Base-by-base conservation (phyloP, 2,888 invertebrate genomes). In the Coenonympha glycerion region DNA sequence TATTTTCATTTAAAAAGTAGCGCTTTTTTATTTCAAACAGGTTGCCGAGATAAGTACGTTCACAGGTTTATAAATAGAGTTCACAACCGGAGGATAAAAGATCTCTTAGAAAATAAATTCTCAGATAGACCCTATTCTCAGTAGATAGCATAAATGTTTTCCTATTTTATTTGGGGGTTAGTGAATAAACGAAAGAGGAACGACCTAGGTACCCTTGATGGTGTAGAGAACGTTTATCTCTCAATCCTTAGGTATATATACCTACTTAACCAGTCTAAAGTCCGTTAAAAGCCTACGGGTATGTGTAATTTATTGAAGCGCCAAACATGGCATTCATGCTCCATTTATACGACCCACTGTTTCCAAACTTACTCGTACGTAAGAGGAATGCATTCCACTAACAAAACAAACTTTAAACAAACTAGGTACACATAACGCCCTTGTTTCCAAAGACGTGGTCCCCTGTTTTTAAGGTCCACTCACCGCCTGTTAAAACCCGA, bases 401-500 rank as follows among this genome's bases (percentile, higher is more conserved):
- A 15, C 9, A 8, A 22, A 6, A 37, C 19, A 2, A 11, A 19
- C 4, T 11, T 21, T 21, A 21, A 36, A 6, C 21, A 24, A 39
- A 11, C 2, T 13, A 39, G 8, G 4, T 39, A 24, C 13, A 24
- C 13, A 9, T 24, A 8, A 24, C 39, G 22, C 39, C 24, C 39
- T 39, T 39, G 9, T 15, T 24, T 39, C 5, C 39, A 24, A 39
- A 13, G 39, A 24, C 39, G 24, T 22, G 39, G 39, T 39, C 39
- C 39, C 39, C 22, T 15, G 22, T 22, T 24, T 9, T 15, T 39
- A 24, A 39, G 39, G 6, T 39, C 22, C 22, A 24, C 39, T 30
- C 13, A 13, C 22, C 6, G 22, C 24, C 39, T 22, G 39, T 22
- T 13, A 39, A 39, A 39, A 24, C 39, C 4, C 15, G 22, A 22